A percentile compares a stretch with the other conserved stretches of the same genome.
Evolutionary conservation across 2,113 vertebrate species (phyloP).

Genomic region (Okapia johnstoni): DNA sequence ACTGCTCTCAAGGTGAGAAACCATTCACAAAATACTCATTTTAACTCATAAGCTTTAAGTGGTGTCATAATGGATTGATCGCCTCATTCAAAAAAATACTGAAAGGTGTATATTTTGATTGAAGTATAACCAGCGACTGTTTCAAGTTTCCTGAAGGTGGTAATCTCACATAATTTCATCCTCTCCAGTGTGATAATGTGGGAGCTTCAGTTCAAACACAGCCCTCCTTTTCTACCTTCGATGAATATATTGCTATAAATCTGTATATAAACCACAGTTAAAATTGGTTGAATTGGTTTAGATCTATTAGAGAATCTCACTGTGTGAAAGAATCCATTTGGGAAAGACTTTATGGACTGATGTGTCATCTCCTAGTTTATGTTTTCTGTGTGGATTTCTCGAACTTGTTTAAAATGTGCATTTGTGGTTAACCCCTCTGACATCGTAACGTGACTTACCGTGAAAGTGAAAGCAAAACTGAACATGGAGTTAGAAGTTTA

Average conservation of each 20-base stretch:
- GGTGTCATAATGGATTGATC: conserved; percentile 28
- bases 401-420: neutral
- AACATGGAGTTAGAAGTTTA: neutral
- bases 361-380: neutral
- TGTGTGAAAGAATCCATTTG: conserved; percentile 43
- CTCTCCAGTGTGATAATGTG: neutral
- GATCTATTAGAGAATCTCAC: conserved; percentile 33
- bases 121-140: neutral
- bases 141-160: conserved; percentile 44
- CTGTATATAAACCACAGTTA: conserved; percentile 57
- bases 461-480: neutral
- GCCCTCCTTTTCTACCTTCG: neutral
- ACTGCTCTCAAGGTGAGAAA: conserved; percentile 23
- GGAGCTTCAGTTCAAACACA: conserved; percentile 19
- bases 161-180: conserved; percentile 37
- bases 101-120: conserved; percentile 52
- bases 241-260: conserved; percentile 33
- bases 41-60: conserved; percentile 26
- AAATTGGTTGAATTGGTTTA: conserved; percentile 51
- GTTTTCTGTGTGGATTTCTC: conserved; percentile 29
- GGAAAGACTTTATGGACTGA: conserved; percentile 24
- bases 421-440: conserved; percentile 20
- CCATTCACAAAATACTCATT: conserved; percentile 2
- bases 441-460: neutral
- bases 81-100: conserved; percentile 26